These are phyloP conservation scores for Mobula hypostoma DNA, from an alignment of 2,113 vertebrate species.

Conservation along the genomic window DNA sequence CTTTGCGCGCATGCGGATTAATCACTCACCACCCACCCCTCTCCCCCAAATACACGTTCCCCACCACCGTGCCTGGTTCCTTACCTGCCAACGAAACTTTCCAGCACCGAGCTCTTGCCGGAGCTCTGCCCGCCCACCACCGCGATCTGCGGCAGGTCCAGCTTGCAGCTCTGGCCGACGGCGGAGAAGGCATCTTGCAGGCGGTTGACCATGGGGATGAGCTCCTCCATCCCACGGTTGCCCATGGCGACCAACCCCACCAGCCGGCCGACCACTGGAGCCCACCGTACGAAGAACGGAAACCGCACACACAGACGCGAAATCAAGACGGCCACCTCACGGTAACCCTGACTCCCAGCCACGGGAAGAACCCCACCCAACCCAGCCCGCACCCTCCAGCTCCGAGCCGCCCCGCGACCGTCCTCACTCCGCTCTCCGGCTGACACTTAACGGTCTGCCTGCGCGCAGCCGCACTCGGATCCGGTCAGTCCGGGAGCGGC, in stretches of 20 bases:
- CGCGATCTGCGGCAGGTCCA: slow-evolving; percentile 76
- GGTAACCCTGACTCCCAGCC: slow-evolving; percentile 39
- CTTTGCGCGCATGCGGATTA: too few species aligned
- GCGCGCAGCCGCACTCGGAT: slow-evolving; percentile 19
- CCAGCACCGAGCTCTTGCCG: slow-evolving; percentile 80
- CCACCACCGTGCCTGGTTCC: background rate
- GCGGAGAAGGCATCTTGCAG: slow-evolving; percentile 76
- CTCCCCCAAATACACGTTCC: background rate
- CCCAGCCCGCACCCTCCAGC: background rate
- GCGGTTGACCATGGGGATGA: slow-evolving; percentile 82
- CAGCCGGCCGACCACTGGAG: slow-evolving; percentile 43
- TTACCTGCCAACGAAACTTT: slow-evolving; percentile 80
- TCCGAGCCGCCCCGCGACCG: background rate
- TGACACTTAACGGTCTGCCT: background rate
- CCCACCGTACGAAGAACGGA: background rate
- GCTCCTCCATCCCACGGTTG: slow-evolving; percentile 82
- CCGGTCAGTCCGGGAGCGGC: too few species aligned
- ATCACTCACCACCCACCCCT: background rate
- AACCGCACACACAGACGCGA: background rate
- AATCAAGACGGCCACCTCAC: background rate
- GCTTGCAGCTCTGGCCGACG: slow-evolving; percentile 69
- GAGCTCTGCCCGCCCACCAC: slow-evolving; percentile 82
- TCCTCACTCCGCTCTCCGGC: background rate
- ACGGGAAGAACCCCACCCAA: background rate
- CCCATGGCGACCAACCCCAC: slow-evolving; percentile 54